Percentiles rank a stretch among this genome's conserved stretches.
Evolutionary conservation across 1,140 invertebrate species (phyloP).

Genomic region (Drosophila bifasciata): DNA sequence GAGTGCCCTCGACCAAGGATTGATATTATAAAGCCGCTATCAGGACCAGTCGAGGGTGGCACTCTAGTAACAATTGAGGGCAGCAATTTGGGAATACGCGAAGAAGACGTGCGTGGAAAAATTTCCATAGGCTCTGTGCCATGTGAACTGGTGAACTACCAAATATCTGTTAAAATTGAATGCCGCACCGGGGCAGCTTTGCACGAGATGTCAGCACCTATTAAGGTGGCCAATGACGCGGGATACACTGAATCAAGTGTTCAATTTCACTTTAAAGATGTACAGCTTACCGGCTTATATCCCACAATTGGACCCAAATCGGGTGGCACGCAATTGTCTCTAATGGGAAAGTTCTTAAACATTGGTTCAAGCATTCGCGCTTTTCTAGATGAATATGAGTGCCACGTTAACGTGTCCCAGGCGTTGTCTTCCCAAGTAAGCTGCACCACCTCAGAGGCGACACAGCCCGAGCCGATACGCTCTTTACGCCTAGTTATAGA

Average conservation of each 20-base stretch:
- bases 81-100: constrained; percentile 95
- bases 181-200: constrained; percentile 93
- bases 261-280: constrained; percentile 95
- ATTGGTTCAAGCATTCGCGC: constrained; percentile 96
- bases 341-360: constrained; percentile 96
- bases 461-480: constrained; percentile 85
- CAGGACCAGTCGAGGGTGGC: constrained; percentile 97
- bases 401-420: constrained; percentile 93
- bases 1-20: constrained; percentile 97
- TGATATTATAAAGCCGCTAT: constrained; percentile 96
- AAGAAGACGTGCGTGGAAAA: constrained; percentile 95
- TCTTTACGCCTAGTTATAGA: constrained; percentile 92
- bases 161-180: constrained; percentile 95
- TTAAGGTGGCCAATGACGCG: constrained; percentile 95
- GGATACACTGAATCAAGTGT: constrained; percentile 95
- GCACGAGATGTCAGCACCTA: constrained; percentile 90
- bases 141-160: constrained; percentile 94
- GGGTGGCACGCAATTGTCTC: constrained; percentile 96
- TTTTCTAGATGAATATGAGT: constrained; percentile 94
- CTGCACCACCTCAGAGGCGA: constrained; percentile 92
- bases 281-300: constrained; percentile 91
- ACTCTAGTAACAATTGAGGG: constrained; percentile 98
- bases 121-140: constrained; percentile 95
- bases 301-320: constrained; percentile 95
- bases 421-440: constrained; percentile 94